Conservation (phyloP, 2,888 invertebrate species). For the Cheilosia scutellata region DNA sequence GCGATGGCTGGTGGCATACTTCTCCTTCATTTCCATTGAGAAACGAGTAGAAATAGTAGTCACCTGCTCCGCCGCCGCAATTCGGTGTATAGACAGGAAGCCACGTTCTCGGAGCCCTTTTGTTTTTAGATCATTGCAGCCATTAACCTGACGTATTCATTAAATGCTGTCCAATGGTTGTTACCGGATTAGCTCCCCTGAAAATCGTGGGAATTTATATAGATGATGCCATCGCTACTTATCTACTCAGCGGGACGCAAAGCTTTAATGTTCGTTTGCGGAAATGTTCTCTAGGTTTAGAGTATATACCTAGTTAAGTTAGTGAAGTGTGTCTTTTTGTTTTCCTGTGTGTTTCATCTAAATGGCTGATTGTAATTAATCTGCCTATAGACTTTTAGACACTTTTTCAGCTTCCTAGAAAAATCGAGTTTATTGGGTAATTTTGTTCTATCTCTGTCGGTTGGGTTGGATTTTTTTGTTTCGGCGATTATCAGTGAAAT, state of each 20-base stretch:
- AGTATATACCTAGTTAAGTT: neutral
- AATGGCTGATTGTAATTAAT: constrained; percentile 64
- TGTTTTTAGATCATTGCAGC: constrained; percentile 58
- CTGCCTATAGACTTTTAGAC: no score
- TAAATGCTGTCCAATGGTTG: constrained; percentile 59
- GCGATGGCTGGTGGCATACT: constrained; percentile 43
- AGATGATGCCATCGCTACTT: constrained; percentile 52
- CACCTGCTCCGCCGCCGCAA: constrained; percentile 36
- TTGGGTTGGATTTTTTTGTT: no score
- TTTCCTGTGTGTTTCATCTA: constrained; percentile 26
- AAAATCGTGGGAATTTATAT: constrained; percentile 64
- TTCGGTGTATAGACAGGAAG: constrained; percentile 57
- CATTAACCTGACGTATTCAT: constrained; percentile 74
- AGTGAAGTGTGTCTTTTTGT: constrained; percentile 24
- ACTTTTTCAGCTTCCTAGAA: constrained; percentile 31
- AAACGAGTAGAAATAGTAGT: neutral
- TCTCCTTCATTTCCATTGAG: constrained; percentile 24
- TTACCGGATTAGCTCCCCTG: constrained; percentile 67
- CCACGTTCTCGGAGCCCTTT: constrained; percentile 14
- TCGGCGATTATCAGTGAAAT: no score
- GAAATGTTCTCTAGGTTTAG: constrained; percentile 57
- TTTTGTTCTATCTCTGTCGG: neutral
- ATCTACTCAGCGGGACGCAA: constrained; percentile 40
- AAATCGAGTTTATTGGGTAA: constrained; percentile 4
- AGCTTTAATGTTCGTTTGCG: constrained; percentile 66